A percentile compares a stretch with the other conserved stretches of the same genome.
Conservation (phyloP, 2,888 invertebrate genomes). For the Cryptus viduatorius region DNA sequence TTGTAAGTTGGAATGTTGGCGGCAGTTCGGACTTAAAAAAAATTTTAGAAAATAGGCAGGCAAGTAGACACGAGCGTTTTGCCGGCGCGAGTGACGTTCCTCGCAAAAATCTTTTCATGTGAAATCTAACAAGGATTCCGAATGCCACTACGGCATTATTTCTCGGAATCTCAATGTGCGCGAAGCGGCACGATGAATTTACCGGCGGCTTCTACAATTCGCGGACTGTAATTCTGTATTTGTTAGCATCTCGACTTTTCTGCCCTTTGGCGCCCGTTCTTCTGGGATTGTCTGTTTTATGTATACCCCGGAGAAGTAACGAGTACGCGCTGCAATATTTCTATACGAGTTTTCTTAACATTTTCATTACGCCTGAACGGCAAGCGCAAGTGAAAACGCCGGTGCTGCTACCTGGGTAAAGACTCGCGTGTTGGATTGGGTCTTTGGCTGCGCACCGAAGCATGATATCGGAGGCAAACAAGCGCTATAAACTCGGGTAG, state of each 20-base stretch:
- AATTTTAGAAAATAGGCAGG: slow-evolving; percentile 27
- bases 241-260: background rate
- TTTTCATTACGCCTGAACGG: background rate
- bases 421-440: background rate
- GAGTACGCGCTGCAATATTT: background rate
- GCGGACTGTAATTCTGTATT: background rate
- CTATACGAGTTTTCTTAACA: background rate
- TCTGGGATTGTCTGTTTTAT: no score
- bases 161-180: slow-evolving; percentile 51
- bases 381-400: background rate
- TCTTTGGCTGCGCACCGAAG: background rate
- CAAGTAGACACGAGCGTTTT: slow-evolving; percentile 21
- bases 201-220: slow-evolving; percentile 40
- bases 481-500: background rate
- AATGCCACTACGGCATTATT: slow-evolving; percentile 44
- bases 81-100: slow-evolving; percentile 30
- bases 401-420: background rate
- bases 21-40: slow-evolving; percentile 44
- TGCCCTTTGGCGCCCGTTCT: background rate
- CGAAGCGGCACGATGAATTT: slow-evolving; percentile 20
- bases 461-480: background rate
- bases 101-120: slow-evolving; percentile 45
- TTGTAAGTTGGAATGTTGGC: slow-evolving; percentile 41
- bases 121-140: slow-evolving; percentile 50
- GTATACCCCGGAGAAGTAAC: no score